These are phyloP conservation scores for Atta cephalotes DNA, from an alignment of 1,140 invertebrate genomes.

Conservation along the genomic window DNA sequence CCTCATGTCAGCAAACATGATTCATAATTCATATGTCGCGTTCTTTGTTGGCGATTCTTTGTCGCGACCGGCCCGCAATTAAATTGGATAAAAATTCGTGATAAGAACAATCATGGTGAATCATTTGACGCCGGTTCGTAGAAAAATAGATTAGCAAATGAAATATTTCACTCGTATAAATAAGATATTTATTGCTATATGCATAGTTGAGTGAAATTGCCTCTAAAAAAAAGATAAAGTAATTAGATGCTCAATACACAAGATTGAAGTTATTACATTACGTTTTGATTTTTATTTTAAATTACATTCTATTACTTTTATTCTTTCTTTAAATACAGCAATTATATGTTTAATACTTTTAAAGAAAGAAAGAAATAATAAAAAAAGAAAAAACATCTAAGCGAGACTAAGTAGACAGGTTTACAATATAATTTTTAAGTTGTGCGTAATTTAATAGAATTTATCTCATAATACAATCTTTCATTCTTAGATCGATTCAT, in stretches of 20 bases:
- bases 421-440: not conserved
- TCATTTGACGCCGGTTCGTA: slow-evolving; percentile 5
- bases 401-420: too few species aligned
- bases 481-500: not conserved
- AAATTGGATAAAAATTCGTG: slow-evolving; percentile 41
- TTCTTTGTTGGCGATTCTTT: slow-evolving; percentile 52
- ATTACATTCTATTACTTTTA: not conserved
- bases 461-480: not conserved
- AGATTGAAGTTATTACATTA: not conserved
- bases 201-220: not conserved
- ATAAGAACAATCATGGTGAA: slow-evolving; percentile 21
- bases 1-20: slow-evolving; percentile 11
- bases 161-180: slow-evolving; percentile 38
- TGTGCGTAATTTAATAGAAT: not conserved
- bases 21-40: slow-evolving; percentile 53
- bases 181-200: not conserved
- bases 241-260: not conserved
- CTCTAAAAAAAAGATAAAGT: not conserved
- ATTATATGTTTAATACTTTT: not conserved
- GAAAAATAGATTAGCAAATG: slow-evolving; percentile 31
- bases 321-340: not conserved
- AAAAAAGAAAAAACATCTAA: too few species aligned
- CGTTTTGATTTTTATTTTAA: not conserved
- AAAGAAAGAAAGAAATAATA: not conserved
- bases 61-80: slow-evolving; percentile 25